A percentile compares a stretch with the other conserved stretches of the same genome.
Conservation (phyloP, 2,113 vertebrate species). For the Amazona guildingii region DNA sequence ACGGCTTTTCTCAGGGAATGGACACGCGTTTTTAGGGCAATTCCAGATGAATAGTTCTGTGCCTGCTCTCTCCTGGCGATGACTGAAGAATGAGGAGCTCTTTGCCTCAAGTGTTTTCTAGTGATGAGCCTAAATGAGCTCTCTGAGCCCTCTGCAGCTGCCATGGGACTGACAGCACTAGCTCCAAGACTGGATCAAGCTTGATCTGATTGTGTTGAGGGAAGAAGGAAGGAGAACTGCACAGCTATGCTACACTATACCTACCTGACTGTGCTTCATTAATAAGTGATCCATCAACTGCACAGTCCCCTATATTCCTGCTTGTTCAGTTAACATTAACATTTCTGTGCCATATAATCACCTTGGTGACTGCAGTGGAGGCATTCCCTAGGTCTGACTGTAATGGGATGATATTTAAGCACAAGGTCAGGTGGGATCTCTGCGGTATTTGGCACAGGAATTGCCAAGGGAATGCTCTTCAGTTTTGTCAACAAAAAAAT, state of each 20-base stretch:
- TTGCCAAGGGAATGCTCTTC: neutral
- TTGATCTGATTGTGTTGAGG: neutral
- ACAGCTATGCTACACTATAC: rapidly evolving
- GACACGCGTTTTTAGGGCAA: neutral
- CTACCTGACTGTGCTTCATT: neutral
- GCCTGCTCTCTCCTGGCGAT: neutral
- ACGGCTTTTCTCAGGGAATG: neutral
- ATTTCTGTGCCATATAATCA: neutral
- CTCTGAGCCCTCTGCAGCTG: neutral
- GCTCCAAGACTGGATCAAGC: neutral
- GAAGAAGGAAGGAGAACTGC: neutral
- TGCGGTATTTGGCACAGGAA: neutral
- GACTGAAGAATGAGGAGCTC: neutral
- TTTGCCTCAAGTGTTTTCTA: slow-evolving; percentile 8
- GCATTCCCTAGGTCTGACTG: neutral
- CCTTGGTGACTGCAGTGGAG: neutral
- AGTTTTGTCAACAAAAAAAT: slow-evolving; percentile 52
- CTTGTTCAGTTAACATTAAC: neutral
- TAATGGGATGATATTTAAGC: neutral
- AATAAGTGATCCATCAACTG: neutral
- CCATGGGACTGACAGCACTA: neutral
- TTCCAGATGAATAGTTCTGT: neutral
- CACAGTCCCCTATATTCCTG: neutral
- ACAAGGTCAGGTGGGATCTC: neutral
- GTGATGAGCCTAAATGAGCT: slow-evolving; percentile 7